phyloP scores from a whole-genome alignment of 2,888 invertebrate genomes.

The Polyommatus iphigenia region DNA sequence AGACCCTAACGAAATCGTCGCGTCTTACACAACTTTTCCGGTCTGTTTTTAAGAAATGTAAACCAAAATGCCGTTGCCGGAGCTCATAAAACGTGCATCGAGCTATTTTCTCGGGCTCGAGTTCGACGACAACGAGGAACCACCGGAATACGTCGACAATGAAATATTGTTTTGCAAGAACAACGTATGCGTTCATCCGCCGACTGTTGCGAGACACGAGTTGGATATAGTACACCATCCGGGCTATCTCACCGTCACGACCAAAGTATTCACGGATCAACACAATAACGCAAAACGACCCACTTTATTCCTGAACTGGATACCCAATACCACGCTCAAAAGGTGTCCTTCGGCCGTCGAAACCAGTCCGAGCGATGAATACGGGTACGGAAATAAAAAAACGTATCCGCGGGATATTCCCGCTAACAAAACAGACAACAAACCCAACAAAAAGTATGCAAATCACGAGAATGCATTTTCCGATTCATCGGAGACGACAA shows the following conservation, averaged over 20 bases:
- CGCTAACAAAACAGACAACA: constrained; percentile 48
- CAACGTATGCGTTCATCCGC: constrained; percentile 98
- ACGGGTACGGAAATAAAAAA: constrained; percentile 57
- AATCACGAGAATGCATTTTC: constrained; percentile 72
- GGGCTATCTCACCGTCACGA: constrained; percentile 93
- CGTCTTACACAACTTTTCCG: constrained; percentile 53
- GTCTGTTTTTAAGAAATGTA: constrained; percentile 55
- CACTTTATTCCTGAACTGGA: constrained; percentile 95
- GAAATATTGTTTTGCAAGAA: constrained; percentile 95
- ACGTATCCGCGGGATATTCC: constrained; percentile 54
- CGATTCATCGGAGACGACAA: constrained; percentile 77
- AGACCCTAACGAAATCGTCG: constrained; percentile 65
- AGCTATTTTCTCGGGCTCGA: constrained; percentile 88
- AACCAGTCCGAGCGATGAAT: constrained; percentile 75
- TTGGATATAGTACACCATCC: constrained; percentile 94
- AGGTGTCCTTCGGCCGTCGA: constrained; percentile 90
- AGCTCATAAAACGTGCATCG: constrained; percentile 88
- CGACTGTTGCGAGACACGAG: constrained; percentile 89
- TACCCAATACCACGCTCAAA: constrained; percentile 93
- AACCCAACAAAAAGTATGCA: constrained; percentile 59
- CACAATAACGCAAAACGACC: constrained; percentile 88
- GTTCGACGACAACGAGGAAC: constrained; percentile 80
- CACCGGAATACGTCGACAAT: constrained; percentile 87
- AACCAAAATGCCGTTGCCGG: constrained; percentile 86
- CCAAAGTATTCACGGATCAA: constrained; percentile 88